phyloP scores from a whole-genome alignment of 2,113 vertebrate genomes.

The Corydoras sp. region DNA sequence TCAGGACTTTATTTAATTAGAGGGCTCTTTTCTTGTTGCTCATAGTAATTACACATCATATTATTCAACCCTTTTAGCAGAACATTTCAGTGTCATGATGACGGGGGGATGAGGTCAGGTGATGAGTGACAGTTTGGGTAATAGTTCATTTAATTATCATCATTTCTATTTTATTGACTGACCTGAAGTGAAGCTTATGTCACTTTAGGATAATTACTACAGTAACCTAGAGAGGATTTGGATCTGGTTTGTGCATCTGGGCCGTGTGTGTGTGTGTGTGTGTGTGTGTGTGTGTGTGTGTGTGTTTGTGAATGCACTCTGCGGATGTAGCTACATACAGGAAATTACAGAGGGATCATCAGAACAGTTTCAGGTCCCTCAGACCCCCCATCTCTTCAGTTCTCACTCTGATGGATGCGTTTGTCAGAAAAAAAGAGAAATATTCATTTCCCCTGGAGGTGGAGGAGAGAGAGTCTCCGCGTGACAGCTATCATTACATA shows the following conservation, averaged over 20 bases:
- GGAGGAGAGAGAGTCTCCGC: conserved; percentile 27
- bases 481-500: conserved; percentile 42
- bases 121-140: too few species aligned
- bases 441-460: conserved; percentile 47
- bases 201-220: too few species aligned
- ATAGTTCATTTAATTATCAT: too few species aligned
- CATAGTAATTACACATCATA: too few species aligned
- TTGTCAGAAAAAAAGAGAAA: conserved; percentile 46
- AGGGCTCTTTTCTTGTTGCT: too few species aligned
- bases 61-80: too few species aligned
- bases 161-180: too few species aligned
- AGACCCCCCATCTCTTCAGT: conserved; percentile 41
- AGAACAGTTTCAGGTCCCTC: conserved; percentile 51
- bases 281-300: conserved; percentile 1
- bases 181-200: too few species aligned
- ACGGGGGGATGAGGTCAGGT: too few species aligned
- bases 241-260: neutral
- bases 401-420: conserved; percentile 56
- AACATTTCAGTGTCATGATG: too few species aligned
- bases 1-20: too few species aligned
- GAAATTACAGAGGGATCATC: conserved; percentile 60
- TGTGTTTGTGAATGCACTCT: conserved; percentile 34
- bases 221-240: too few species aligned
- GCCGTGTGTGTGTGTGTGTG: neutral
- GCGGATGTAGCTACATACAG: conserved; percentile 49